Evolutionary conservation across 2,113 vertebrate species (phyloP), one percentile per base, ranked within the genome.

Genomic region (Galeopterus variegatus): DNA sequence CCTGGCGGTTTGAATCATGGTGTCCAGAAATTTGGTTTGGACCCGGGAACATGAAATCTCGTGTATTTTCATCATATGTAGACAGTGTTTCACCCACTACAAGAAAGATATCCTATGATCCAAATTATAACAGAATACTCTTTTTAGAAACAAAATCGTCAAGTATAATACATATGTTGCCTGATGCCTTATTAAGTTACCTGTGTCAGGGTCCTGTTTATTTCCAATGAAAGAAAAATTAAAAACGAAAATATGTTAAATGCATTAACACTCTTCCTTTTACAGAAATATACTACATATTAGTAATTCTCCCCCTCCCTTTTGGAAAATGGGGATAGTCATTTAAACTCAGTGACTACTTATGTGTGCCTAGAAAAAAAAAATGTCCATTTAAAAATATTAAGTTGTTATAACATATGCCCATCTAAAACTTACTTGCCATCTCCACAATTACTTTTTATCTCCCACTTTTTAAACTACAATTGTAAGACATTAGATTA

Each of bases 31-130:
- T 98, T 96, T 98, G 97, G 94, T 98, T 99, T 97, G 98, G 99
- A 96, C 98, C 99, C 88, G 99, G 99, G 97, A 99, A 99, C 98
- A 99, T 98, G 98, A 99, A 99, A 95, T 99, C 99, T 98, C 99
- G 98, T 98, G 99, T 99, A 98, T 99, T 99, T 97, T 99, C 99
- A 98, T 99, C 98, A 98, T 99, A 98, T 0, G 98, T 99, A 88
- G 99, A 99, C 62, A 99, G 96, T 96, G 99, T 98, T 98, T 99
- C 99, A 96, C 99, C 99, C 94, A 99, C 99, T 99, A 97, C 97
- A 99, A 98, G 96, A 95, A 97, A 99, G 60, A 98, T 82, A 98
- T 3, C 76, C 92, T 97, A 96, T 97, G 95, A 97, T 96, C 97
- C 86, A 97, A 96, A 96, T 93, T 96, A 76, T 95, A 97, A 97